Percentiles rank a stretch among this genome's conserved stretches.
These are phyloP conservation scores for Gandaritis pyraliata DNA, from an alignment of 2,888 invertebrate species.

Conservation along the genomic window DNA sequence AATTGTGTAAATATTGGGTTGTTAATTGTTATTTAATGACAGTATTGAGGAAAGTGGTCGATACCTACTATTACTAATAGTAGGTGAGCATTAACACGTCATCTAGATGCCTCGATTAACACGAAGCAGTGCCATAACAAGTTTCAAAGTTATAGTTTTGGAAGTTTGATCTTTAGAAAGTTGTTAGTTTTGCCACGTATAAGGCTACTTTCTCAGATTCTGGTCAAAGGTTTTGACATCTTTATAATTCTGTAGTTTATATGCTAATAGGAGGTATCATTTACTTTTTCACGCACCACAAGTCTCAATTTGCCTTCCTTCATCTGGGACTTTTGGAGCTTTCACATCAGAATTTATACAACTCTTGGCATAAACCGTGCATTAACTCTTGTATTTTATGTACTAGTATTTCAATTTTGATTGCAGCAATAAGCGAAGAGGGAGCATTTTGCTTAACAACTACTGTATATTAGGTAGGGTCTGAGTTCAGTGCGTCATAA, in stretches of 20 bases:
- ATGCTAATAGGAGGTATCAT: slow-evolving; percentile 19
- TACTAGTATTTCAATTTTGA: slow-evolving; percentile 46
- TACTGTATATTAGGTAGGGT: slow-evolving; percentile 46
- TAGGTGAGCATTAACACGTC: no score
- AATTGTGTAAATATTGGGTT: no score
- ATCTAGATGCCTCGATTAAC: slow-evolving; percentile 15
- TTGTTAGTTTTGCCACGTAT: slow-evolving; percentile 45
- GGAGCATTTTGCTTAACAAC: slow-evolving; percentile 46
- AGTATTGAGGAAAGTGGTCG: no score
- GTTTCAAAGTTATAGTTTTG: slow-evolving; percentile 39
- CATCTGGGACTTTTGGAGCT: slow-evolving; percentile 24
- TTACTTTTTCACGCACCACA: slow-evolving; percentile 15
- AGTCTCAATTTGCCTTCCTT: slow-evolving; percentile 13
- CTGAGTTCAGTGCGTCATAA: slow-evolving; percentile 65
- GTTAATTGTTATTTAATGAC: no score
- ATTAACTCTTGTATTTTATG: slow-evolving; percentile 40
- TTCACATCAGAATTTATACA: slow-evolving; percentile 28
- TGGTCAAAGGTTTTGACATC: slow-evolving; percentile 24
- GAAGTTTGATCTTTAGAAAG: slow-evolving; percentile 52
- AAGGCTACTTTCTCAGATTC: slow-evolving; percentile 36
- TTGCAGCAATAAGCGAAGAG: slow-evolving; percentile 45
- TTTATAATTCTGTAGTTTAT: slow-evolving; percentile 20
- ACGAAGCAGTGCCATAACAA: slow-evolving; percentile 33
- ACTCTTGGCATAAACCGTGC: slow-evolving; percentile 29
- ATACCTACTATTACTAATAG: background rate